Base-by-base conservation (phyloP, 30 jellyfish, hydroid and myxozoan species). In the Aurelia coerulea region DNA sequence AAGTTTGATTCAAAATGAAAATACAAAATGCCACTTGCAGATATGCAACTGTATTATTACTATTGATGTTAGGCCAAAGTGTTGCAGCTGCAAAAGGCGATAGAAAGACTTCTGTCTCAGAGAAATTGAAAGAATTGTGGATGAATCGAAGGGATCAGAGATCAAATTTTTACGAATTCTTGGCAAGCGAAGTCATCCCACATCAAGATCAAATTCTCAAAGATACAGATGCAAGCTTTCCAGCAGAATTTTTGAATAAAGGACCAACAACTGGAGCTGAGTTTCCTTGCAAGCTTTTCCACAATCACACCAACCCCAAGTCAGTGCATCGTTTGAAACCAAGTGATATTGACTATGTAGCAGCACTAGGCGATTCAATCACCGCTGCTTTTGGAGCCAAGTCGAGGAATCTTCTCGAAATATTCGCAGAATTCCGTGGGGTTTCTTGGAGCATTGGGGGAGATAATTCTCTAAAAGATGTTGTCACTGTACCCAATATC, bases 391-490 rank as follows among this genome's bases (percentile, higher is more conserved):
- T 91, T 71, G 98, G 96, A 15, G 98, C 98, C 34, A 69, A 81
- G 65, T 90, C 98, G 23, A 60, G 52, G 51, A 76, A 71, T 60
- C 68, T 86, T 39, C 41, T 91, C 18, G 90, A 86, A 13, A 60
- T 91, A 18, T 91, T 91, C 84, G 60, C 67, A 23, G 98, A 91
- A 37, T 91, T 34, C 59, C 93, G 96, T 11, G 98, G 98, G 50
- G 73, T 91, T 14, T 85, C 98, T 19, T 91, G 98, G 98, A 85
- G 96, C 88, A 86, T 91, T 19, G 98, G 98, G 3, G 98, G 98
- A 6, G 98, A 91, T 58, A 65, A 81, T 8, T 16, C 90, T 35
- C 65, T 91, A 23, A 50, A 65, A 13, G 67, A 72, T n/a, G 93
- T 70, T 29, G 83, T 81, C 51, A 91, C 98, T 10, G 65, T 91